Evolutionary conservation across 1,140 invertebrate species (phyloP), one percentile per base, ranked within the genome.

Genomic region (Phenacoccus solenopsis): DNA sequence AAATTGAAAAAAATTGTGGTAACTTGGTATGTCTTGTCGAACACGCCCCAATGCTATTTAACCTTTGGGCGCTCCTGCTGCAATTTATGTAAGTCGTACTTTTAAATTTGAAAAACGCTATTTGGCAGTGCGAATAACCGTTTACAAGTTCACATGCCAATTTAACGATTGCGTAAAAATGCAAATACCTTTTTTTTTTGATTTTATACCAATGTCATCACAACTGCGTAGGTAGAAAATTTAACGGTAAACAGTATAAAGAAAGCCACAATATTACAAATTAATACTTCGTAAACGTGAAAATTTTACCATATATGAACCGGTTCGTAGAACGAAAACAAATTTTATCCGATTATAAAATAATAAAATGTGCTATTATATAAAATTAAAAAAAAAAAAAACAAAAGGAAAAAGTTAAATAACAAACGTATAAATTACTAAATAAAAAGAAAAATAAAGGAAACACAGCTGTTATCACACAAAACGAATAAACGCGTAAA

Each of bases 381-480:
- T 1, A 30, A 68, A 38, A 27, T 24, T 24, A 25, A 64, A 64
- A 64, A 24, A 24, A 5, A 64, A 24, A 64, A 64, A 64, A 64
- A 59, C 56, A 59, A n/a, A 59, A 59, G 21, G 7, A 59, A 59
- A 59, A 59, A 59, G 56, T 64, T 64, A 64, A 64, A 64, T 64
- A 64, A 64, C 25, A 64, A 64, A 64, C 59, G 59, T 27, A 27
- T 27, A 27, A 64, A 64, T 25, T 64, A 64, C 59, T 10, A 64
- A 64, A 64, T 64, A 64, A 64, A 64, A 25, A 59, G 56, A 59
- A 59, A 64, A 64, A 24, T 24, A 16, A 64, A 64, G 22, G 25
- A 64, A 64, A 64, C 59, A 64, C 59, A 64, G 59, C 59, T 64
- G 59, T 64, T 64, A 64, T 64, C 59, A 64, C 59, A 64, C 59